phyloP scores from a whole-genome alignment of 2,888 invertebrate genomes.

The Ashinkailepas kermadecensis region DNA sequence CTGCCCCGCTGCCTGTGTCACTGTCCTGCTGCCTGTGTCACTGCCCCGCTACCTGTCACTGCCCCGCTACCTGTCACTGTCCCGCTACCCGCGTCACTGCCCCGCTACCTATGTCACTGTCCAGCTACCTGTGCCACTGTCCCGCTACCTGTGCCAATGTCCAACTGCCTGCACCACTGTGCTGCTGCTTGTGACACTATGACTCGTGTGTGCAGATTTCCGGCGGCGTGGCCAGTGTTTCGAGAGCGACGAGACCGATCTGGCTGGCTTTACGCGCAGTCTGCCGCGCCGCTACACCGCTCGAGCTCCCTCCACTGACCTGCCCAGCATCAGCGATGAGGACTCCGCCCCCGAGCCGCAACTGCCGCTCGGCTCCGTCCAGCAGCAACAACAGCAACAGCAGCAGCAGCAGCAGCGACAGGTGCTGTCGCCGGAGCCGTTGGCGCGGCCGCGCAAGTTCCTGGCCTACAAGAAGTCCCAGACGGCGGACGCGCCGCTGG shows the following conservation, averaged over 20 bases:
- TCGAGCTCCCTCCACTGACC: conserved; percentile 6
- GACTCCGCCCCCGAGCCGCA: background rate
- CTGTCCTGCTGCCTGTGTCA: too few relatives aligned
- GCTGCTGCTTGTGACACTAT: background rate
- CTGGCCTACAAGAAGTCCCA: conserved; percentile 8
- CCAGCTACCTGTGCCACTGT: too few relatives aligned
- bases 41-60: too few relatives aligned
- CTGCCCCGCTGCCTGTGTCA: too few relatives aligned
- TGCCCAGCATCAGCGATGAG: conserved; percentile 8
- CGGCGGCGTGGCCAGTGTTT: conserved; percentile 7
- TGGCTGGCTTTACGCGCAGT: background rate
- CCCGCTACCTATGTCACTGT: too few relatives aligned
- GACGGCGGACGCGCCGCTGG: conserved; percentile 11
- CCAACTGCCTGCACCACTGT: too few relatives aligned
- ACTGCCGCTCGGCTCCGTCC: background rate
- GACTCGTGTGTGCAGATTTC: background rate
- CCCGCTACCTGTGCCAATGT: too few relatives aligned
- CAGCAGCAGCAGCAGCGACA: background rate
- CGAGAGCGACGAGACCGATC: background rate
- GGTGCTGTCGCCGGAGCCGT: background rate
- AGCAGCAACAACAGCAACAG: background rate
- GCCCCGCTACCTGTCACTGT: too few relatives aligned
- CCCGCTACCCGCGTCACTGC: too few relatives aligned
- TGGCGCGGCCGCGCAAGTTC: background rate
- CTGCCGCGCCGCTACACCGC: conserved; percentile 15